Conservation (phyloP, 53 echinoderm and acorn worm species). For the Zoroaster sp. region DNA sequence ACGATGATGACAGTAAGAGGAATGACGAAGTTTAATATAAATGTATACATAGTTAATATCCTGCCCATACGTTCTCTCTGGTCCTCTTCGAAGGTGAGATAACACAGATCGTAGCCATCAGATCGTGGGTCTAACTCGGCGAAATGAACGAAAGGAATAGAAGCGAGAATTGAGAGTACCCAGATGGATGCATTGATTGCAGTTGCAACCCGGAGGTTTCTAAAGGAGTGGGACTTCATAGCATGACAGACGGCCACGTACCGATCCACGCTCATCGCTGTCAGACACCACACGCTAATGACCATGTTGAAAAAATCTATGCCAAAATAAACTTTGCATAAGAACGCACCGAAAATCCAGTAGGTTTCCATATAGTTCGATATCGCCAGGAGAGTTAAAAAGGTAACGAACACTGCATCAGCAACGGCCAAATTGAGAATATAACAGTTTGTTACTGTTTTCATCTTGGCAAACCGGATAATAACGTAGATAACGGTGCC, state of each 20-base stretch:
- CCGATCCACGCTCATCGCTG: constrained; percentile 94
- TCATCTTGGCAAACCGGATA: constrained; percentile 88
- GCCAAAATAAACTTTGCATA: constrained; percentile 74
- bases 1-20: constrained; percentile 75
- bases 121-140: constrained; percentile 21
- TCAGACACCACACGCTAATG: constrained; percentile 86
- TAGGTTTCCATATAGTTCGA: constrained; percentile 45
- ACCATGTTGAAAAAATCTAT: constrained; percentile 81
- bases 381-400: constrained; percentile 67
- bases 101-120: neutral
- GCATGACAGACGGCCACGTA: constrained; percentile 96
- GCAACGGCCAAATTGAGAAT: constrained; percentile 93
- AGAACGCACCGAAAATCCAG: constrained; percentile 78
- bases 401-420: constrained; percentile 78
- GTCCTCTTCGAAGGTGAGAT: neutral
- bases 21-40: constrained; percentile 71
- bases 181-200: constrained; percentile 79
- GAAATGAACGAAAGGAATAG: constrained; percentile 68
- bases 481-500: constrained; percentile 93
- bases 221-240: constrained; percentile 77
- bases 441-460: constrained; percentile 97
- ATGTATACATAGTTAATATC: constrained; percentile 68
- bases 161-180: constrained; percentile 68
- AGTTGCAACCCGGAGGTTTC: constrained; percentile 76
- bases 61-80: neutral